Evolutionary conservation across 2,113 vertebrate species (phyloP), one percentile per base, ranked within the genome.

Genomic region (Albula glossodonta): DNA sequence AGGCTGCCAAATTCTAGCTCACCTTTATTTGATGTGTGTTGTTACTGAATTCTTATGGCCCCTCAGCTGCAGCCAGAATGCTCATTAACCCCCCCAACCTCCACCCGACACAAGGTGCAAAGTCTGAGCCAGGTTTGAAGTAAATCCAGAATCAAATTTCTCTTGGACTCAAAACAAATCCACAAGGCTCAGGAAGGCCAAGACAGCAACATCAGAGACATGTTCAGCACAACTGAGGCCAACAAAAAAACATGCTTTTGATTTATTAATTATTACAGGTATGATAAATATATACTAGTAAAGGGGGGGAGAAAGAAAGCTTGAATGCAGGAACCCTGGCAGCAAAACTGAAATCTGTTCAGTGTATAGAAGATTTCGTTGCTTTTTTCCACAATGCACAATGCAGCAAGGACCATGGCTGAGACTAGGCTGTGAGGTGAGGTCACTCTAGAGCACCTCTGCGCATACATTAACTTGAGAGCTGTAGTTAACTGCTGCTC

Each of bases 181-280:
- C 70, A 31, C n/a, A 22, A 74, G 70, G 10, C 70, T n/a, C 6
- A 7, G 8, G n/a, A 74, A 74, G 70, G 70, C 70, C 70, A 74
- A 74, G 70, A 9, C 70, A 74, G 70, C 70, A 31, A 74, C 70
- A 25, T 74, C 70, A n/a, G 70, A 3, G n/a, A 10, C n/a, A 66
- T 19, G 3, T 6, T 74, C 70, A 74, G 70, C 2, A 12, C 53
- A 22, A 9, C 70, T 0, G n/a, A 22, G 70, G 70, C 70, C 70
- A 74, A 10, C 11, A n/a, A 22, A 74, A 41, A 74, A 74, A 22
- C 70, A 31, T 74, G 70, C n/a, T 74, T 74, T 5, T n/a, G 31
- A 74, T 74, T 74, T 74, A 74, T 31, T n/a, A 19, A 74, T 74
- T 74, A 74, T 74, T 9, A 74, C 70, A 74, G 70, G 70, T 74